Base-by-base conservation (phyloP, 2,888 invertebrate species). In the Polyommatus iphigenia region DNA sequence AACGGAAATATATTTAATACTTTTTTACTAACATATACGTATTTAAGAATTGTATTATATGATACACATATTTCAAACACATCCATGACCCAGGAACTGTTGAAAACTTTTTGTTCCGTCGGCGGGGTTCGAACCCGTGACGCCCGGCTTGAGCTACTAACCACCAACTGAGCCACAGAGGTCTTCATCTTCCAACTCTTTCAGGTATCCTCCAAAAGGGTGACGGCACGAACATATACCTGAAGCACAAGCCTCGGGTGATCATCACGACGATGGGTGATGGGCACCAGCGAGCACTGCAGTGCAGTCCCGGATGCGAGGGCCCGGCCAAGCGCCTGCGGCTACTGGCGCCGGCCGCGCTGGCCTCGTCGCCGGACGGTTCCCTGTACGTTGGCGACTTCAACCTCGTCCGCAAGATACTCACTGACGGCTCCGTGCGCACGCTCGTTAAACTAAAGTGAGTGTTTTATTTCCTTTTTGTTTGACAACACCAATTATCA, bases 331-430 rank as follows among this genome's bases (percentile, higher is more conserved):
- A 95, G 75, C 96, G 97, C 84, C 96, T 98, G 90, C 95, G 98
- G 41, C 95, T 99, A 0, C 92, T 99, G 79, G 98, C 99, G 0
- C 99, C 99, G 0, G 98, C 99, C 0, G 98, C 99, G 0, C 91
- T 99, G 41, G 97, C 99, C 0, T 96, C 98, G 0, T 97, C 98
- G 0, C 96, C 98, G 0, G 99, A 99, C 89, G 99, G 99, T 32
- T 97, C 98, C 71, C 95, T 99, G 41, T 99, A 97, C 87, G 98
- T 99, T 0, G 99, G 99, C 1, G 99, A 99, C 91, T 99, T 98
- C 88, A 99, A 99, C 91, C 96, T 98, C 41, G 97, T 99, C 79
- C 95, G 99, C 75, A 96, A 98, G 85, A 97, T 99, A 82, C 95
- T 96, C 83, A 97, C 98, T 3, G 98, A 98, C 85, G 98, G 98